Evolutionary conservation across 2,888 invertebrate species (phyloP).

Genomic region (Meganola albula): DNA sequence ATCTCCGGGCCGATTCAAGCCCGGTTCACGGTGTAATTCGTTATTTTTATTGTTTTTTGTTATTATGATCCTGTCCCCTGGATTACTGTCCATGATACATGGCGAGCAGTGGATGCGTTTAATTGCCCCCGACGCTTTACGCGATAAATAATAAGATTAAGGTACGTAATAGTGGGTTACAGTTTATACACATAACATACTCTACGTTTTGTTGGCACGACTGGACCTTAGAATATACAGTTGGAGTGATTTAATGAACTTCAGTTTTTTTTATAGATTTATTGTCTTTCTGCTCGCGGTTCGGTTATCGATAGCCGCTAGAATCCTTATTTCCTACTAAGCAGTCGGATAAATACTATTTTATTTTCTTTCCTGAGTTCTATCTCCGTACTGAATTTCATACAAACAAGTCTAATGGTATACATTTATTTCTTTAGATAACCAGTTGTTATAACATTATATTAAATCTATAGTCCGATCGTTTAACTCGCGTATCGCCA

Average conservation of each 20-base stretch:
- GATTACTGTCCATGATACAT: constrained; percentile 71
- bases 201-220: constrained; percentile 14
- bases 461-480: too few species aligned
- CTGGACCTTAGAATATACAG: not conserved
- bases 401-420: too few species aligned
- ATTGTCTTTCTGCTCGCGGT: not conserved
- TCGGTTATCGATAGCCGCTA: too few species aligned
- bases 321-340: too few species aligned
- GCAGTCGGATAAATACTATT: not conserved
- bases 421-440: too few species aligned
- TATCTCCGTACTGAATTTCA: not conserved
- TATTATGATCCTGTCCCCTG: constrained; percentile 74
- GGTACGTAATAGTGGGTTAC: constrained; percentile 54
- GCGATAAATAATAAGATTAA: constrained; percentile 74
- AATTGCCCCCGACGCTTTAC: constrained; percentile 66
- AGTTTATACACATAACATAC: constrained; percentile 33
- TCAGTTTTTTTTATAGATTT: not conserved
- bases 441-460: too few species aligned
- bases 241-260: not conserved
- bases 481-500: too few species aligned
- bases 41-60: constrained; percentile 79
- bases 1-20: constrained; percentile 56
- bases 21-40: constrained; percentile 71
- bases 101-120: constrained; percentile 70
- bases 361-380: not conserved